Evolutionary conservation across 2,888 invertebrate species (phyloP).

Genomic region (Scaeva pyrastri): DNA sequence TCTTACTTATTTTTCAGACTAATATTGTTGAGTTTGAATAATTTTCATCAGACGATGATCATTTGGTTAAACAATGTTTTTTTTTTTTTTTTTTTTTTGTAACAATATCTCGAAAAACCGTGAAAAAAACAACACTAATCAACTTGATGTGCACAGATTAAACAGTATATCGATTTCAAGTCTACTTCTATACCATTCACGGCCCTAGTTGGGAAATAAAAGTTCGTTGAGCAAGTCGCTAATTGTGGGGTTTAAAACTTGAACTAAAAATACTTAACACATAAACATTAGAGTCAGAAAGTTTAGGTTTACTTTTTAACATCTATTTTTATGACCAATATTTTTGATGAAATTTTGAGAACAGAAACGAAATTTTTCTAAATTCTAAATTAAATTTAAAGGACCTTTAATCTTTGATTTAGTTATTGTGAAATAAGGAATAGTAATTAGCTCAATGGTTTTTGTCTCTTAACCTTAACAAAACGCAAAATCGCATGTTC

Average conservation of each 20-base stretch:
- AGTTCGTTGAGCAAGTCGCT: constrained; percentile 23
- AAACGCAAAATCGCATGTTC: too few relatives aligned
- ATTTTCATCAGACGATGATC: not conserved
- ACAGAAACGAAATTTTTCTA: too few relatives aligned
- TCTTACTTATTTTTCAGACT: too few relatives aligned
- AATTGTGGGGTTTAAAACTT: constrained; percentile 7
- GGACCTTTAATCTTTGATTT: too few relatives aligned
- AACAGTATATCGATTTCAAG: not conserved
- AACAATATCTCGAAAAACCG: not conserved
- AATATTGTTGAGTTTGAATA: not conserved
- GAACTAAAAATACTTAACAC: not conserved
- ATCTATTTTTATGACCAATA: not conserved
- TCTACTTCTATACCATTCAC: not conserved
- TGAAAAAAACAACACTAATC: not conserved
- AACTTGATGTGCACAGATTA: constrained; percentile 9
- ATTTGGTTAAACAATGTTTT: constrained; percentile 4
- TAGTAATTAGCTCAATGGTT: too few relatives aligned
- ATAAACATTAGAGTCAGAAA: not conserved
- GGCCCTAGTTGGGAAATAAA: constrained; percentile 4
- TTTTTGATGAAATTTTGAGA: too few relatives aligned
- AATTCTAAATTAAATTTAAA: too few relatives aligned
- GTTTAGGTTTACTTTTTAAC: not conserved
- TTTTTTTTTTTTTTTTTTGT: not conserved
- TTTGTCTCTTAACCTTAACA: too few relatives aligned
- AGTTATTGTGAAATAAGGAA: too few relatives aligned